These are phyloP conservation scores for Argyresthia goedartella DNA, from an alignment of 2,888 invertebrate species.

Conservation along the genomic window DNA sequence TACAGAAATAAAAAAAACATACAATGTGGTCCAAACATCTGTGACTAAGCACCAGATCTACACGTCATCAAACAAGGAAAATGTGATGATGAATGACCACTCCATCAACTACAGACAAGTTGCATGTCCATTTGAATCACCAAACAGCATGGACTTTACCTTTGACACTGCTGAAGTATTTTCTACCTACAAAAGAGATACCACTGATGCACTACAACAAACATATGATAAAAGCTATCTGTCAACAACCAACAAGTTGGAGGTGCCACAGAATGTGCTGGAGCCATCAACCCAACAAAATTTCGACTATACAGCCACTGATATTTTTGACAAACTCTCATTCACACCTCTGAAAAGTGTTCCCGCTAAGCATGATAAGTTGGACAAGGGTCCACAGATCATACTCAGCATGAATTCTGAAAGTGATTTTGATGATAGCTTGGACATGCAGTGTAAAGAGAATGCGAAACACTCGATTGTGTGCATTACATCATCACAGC, in stretches of 20 bases:
- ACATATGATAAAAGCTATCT: slow-evolving; percentile 44
- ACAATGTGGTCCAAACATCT: slow-evolving; percentile 30
- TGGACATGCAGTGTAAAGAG: slow-evolving; percentile 41
- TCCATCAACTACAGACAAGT: slow-evolving; percentile 23
- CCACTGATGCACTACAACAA: slow-evolving; percentile 27
- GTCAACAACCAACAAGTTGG: slow-evolving; percentile 5
- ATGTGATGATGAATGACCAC: slow-evolving; percentile 18
- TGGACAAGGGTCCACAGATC: slow-evolving; percentile 47
- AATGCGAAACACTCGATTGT: slow-evolving; percentile 49
- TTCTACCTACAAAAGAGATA: slow-evolving; percentile 36
- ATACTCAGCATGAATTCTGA: slow-evolving; percentile 47
- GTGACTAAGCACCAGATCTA: slow-evolving; percentile 20
- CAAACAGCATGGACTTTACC: slow-evolving; percentile 33
- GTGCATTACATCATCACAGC: slow-evolving; percentile 27
- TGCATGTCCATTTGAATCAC: slow-evolving; percentile 52
- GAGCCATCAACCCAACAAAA: slow-evolving; percentile 42
- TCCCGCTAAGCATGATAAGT: slow-evolving; percentile 33
- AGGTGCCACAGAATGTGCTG: slow-evolving; percentile 28
- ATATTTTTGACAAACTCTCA: slow-evolving; percentile 52
- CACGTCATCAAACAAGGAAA: slow-evolving; percentile 36
- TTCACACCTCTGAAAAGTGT: slow-evolving; percentile 50
- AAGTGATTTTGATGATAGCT: slow-evolving; percentile 49
- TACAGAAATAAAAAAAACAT: slow-evolving; percentile 34
- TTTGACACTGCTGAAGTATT: slow-evolving; percentile 57
- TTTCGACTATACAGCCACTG: slow-evolving; percentile 24